Conservation (phyloP, 2,797 vertebrate species). For the Acipenser transmontanus region DNA sequence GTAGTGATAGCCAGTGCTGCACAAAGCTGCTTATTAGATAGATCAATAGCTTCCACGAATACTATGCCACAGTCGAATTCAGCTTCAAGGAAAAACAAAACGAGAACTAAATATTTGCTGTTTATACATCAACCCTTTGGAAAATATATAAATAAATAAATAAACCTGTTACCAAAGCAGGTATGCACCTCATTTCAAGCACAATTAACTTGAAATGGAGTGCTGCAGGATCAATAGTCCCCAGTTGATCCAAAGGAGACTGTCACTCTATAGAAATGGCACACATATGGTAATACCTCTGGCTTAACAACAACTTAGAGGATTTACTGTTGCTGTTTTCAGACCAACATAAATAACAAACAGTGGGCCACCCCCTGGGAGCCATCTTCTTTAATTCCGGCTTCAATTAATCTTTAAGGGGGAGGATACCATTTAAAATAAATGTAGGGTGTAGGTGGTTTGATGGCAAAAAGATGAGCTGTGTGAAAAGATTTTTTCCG, state of each 20-base stretch:
- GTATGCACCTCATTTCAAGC: constrained; percentile 79
- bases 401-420: constrained; percentile 65
- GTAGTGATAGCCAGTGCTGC: constrained; percentile 5
- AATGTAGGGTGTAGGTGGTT: constrained; percentile 44
- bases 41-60: constrained; percentile 3
- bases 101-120: constrained; percentile 58
- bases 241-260: constrained; percentile 71
- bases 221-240: constrained; percentile 78
- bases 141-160: constrained; percentile 74
- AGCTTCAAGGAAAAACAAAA: constrained; percentile 52
- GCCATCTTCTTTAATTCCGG: constrained; percentile 55
- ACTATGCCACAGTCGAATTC: constrained; percentile 41
- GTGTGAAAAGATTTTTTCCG: constrained; percentile 25
- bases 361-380: constrained; percentile 55
- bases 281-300: constrained; percentile 73
- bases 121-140: constrained; percentile 71
- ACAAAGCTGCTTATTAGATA: background rate
- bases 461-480: constrained; percentile 20
- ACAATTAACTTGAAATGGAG: constrained; percentile 84
- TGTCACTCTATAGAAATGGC: constrained; percentile 68
- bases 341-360: constrained; percentile 61
- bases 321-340: constrained; percentile 68
- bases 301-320: constrained; percentile 68
- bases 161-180: constrained; percentile 69
- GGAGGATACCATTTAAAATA: constrained; percentile 63